phyloP scores from a whole-genome alignment of 2,888 invertebrate species.

The Nephrotoma appendiculata region DNA sequence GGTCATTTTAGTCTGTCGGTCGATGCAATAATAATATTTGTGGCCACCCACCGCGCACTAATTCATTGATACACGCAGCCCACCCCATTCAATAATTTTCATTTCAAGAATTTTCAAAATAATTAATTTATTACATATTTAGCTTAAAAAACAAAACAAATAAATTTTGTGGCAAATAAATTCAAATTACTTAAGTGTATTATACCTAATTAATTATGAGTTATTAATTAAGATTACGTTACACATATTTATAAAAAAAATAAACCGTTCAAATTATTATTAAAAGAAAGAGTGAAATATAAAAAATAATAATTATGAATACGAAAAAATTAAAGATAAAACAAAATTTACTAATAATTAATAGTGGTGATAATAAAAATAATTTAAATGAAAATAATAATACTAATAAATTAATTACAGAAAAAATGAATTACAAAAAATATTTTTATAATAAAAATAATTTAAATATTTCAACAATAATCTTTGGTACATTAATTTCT shows the following conservation, averaged over 20 bases:
- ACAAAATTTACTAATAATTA: not conserved
- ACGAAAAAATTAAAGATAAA: not conserved
- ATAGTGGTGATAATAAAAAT: not conserved
- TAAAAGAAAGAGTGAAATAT: not conserved
- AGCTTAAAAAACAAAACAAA: not conserved
- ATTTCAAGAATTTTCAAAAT: not conserved
- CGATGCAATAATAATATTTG: not conserved
- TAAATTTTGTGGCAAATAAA: not conserved
- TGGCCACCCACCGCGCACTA: not conserved
- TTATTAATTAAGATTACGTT: not conserved
- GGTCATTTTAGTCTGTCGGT: not conserved
- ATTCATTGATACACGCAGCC: no score
- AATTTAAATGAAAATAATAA: slow-evolving; percentile 1
- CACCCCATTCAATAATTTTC: not conserved
- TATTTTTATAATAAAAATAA: not conserved
- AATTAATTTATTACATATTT: not conserved
- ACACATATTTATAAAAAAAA: not conserved
- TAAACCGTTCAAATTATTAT: not conserved
- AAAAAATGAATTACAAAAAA: not conserved
- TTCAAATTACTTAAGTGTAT: not conserved
- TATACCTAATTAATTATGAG: not conserved
- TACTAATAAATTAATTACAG: not conserved
- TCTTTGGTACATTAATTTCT: slow-evolving; percentile 2
- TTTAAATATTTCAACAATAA: not conserved
- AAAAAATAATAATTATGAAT: not conserved